These are phyloP conservation scores for Sycophila texana DNA, from an alignment of 2,888 invertebrate genomes.

Conservation along the genomic window DNA sequence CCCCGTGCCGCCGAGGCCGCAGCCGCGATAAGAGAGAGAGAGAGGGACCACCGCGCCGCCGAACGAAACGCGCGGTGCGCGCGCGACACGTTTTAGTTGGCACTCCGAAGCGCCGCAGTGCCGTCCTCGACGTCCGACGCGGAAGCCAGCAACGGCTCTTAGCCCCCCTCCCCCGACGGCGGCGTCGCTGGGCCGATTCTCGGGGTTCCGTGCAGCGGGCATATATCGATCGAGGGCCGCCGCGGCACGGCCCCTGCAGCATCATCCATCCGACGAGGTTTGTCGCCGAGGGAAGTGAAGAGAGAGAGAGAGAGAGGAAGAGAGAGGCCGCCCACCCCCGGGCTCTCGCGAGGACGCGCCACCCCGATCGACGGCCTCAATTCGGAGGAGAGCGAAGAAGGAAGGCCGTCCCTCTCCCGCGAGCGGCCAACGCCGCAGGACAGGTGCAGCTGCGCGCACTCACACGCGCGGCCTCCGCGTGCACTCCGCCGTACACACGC, in stretches of 20 bases:
- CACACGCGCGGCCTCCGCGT: not conserved
- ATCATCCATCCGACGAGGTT: not conserved
- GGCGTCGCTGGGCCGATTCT: not conserved
- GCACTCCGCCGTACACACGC: not conserved
- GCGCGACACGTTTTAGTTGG: slow-evolving; percentile 2
- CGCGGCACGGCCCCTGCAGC: slow-evolving; percentile 23
- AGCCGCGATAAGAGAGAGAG: slow-evolving; percentile 29
- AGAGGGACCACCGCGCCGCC: not conserved
- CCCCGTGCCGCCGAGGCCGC: slow-evolving; percentile 5
- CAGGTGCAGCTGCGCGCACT: slow-evolving; percentile 62
- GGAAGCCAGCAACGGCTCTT: not conserved
- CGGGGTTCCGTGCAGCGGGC: not conserved
- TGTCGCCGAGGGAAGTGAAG: not conserved
- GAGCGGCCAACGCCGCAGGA: slow-evolving; percentile 50
- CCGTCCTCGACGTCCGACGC: not conserved
- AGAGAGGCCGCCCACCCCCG: not conserved
- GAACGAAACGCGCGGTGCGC: not conserved
- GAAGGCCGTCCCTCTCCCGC: slow-evolving; percentile 1
- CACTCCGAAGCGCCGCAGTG: not conserved
- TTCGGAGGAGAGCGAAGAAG: slow-evolving; percentile 13
- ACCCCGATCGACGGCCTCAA: not conserved
- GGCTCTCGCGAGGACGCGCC: slow-evolving; percentile 26
- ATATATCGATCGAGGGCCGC: not conserved
- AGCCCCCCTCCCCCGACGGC: not conserved
- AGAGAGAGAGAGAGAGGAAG: not conserved